Evolutionary conservation across 2,113 vertebrate species (phyloP).

Genomic region (Anoura caudifer): DNA sequence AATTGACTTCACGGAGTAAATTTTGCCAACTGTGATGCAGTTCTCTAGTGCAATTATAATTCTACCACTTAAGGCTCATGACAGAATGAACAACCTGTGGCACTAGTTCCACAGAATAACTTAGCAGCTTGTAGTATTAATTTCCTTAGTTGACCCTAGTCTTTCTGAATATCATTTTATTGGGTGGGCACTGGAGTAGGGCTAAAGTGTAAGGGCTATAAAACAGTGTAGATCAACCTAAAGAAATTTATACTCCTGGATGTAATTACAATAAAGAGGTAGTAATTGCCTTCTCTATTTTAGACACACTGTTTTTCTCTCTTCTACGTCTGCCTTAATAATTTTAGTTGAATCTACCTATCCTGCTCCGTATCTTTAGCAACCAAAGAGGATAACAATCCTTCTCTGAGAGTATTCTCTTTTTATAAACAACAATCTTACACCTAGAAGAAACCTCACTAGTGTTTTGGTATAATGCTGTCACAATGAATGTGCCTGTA

Average conservation of each 20-base stretch:
- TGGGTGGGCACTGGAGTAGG: neutral
- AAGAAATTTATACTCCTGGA: neutral
- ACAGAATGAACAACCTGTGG: neutral
- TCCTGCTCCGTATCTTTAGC: neutral
- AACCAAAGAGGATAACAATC: neutral
- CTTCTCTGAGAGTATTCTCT: neutral
- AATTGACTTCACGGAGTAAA: neutral
- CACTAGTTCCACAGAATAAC: slow-evolving; percentile 6
- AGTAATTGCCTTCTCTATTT: neutral
- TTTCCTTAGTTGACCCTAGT: slow-evolving; percentile 5
- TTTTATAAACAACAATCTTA: neutral
- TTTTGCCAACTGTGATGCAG: neutral
- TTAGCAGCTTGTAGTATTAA: neutral
- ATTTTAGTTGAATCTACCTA: slow-evolving; percentile 8
- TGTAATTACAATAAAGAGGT: neutral
- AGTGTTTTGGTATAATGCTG: neutral
- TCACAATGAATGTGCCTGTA: neutral
- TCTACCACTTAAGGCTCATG: neutral
- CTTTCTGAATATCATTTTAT: neutral
- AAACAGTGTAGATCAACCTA: neutral
- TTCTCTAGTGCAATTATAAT: neutral
- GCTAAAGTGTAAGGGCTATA: neutral
- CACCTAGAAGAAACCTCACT: neutral
- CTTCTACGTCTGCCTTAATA: neutral
- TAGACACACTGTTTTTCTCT: neutral